Conservation (phyloP, 1,140 invertebrate genomes). For the Tenebrio molitor region DNA sequence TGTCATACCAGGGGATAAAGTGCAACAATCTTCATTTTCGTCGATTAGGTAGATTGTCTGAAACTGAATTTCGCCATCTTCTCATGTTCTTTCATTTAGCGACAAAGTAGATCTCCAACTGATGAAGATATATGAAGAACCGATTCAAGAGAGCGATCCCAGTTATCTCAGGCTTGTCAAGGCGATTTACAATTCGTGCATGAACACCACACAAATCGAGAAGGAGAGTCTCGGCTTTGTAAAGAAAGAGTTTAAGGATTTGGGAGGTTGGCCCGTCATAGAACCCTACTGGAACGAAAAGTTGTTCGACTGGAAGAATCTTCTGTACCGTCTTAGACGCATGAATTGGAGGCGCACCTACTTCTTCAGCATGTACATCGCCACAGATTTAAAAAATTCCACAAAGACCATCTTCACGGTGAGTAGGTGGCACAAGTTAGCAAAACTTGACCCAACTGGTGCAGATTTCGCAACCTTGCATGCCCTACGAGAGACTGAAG, state of each 20-base stretch:
- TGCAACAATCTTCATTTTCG: slow-evolving; percentile 35
- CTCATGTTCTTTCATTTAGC: not conserved
- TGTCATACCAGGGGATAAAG: slow-evolving; percentile 71
- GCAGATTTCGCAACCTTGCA: slow-evolving; percentile 75
- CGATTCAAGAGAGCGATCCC: slow-evolving; percentile 13
- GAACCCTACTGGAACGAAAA: slow-evolving; percentile 74
- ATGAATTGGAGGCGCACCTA: slow-evolving; percentile 88
- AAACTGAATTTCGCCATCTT: not conserved
- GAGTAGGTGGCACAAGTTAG: not conserved
- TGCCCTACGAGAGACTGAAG: slow-evolving; percentile 72
- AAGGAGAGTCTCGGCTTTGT: slow-evolving; percentile 65
- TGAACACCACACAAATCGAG: slow-evolving; percentile 60
- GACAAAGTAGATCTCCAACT: slow-evolving; percentile 15
- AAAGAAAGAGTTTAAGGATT: slow-evolving; percentile 64
- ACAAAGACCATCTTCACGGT: slow-evolving; percentile 63
- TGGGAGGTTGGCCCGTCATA: slow-evolving; percentile 75
- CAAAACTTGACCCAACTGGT: not conserved
- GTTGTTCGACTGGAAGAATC: slow-evolving; percentile 78
- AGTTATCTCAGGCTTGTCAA: slow-evolving; percentile 46
- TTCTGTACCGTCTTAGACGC: slow-evolving; percentile 80
- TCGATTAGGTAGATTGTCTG: slow-evolving; percentile 11
- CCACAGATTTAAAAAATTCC: slow-evolving; percentile 88
- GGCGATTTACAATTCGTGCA: slow-evolving; percentile 46
- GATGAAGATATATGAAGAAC: slow-evolving; percentile 40
- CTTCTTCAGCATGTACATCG: slow-evolving; percentile 87